These are phyloP conservation scores for Pseudococcus jackbeardsleyi DNA, from an alignment of 2,888 invertebrate species.

Conservation along the genomic window DNA sequence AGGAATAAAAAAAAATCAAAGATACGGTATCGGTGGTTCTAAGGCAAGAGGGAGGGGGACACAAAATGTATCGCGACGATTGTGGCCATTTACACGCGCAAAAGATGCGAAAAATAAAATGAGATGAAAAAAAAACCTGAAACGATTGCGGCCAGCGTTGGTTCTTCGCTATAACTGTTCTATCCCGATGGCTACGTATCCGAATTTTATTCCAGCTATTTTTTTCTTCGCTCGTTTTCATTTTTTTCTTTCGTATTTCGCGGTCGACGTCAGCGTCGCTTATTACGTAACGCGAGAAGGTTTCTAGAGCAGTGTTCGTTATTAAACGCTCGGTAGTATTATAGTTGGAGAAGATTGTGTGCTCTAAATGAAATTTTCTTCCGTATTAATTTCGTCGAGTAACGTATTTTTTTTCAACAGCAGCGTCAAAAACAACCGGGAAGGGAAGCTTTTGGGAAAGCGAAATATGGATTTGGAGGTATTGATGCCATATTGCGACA, in stretches of 20 bases:
- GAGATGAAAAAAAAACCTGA: background rate
- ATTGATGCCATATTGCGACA: background rate
- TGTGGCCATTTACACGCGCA: background rate
- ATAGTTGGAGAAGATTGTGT: background rate
- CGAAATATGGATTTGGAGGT: background rate
- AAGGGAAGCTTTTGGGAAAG: background rate
- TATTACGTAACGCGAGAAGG: background rate
- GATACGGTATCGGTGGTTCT: background rate
- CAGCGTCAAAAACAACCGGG: no score
- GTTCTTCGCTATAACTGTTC: background rate
- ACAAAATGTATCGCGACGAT: background rate
- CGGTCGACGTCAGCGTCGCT: background rate
- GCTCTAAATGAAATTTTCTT: conserved; percentile 22
- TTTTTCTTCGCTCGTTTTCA: no score
- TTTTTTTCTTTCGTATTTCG: background rate
- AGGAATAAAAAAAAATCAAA: background rate
- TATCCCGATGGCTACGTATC: background rate
- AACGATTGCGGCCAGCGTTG: background rate
- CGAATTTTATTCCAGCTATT: background rate
- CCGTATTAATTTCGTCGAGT: conserved; percentile 4
- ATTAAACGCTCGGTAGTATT: background rate
- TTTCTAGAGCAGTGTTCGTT: background rate
- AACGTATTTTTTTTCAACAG: background rate
- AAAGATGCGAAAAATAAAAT: background rate
- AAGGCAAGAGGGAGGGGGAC: background rate